Base-by-base conservation (phyloP, 1,140 invertebrate species). In the Pogonomyrmex californicus region DNA sequence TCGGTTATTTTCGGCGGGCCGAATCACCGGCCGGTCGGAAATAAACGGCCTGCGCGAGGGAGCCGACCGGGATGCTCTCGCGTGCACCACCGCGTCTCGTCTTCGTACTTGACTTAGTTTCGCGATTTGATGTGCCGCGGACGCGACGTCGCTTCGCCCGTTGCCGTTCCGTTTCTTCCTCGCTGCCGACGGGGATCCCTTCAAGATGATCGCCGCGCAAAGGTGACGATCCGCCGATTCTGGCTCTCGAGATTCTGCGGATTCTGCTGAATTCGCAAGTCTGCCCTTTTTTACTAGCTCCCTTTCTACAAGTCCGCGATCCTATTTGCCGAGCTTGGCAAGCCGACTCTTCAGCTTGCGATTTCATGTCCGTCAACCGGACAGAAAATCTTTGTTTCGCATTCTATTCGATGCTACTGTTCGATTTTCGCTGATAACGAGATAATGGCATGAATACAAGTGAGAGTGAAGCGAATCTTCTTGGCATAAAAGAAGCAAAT, bases 61-160 rank as follows among this genome's bases (percentile, higher is more conserved):
- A 92, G 56, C 85, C 86, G 41, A 78, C 78, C 88, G 75, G 23
- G 23, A 73, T 78, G 62, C 23, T 23, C 23, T 23, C 23, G 58
- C 78, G 47, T 33, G 78, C 66, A 58, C 23, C 66, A 17, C 6
- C 23, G 47, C 38, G 63, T 33, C 76, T 30, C 71, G 33, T 38
- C 30, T 82, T 91, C 90, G 92, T 92, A 92, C 92, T 93, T 93
- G 91, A 93, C 91, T 93, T 91, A 91, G 88, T 93, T 93, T 92
- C 86, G 88, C 91, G 83, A n/a, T 85, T 91, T 89, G 91, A 91
- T 87, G 87, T 88, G 65, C 91, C 83, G 77, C 60, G 87, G 73
- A 89, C 85, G 63, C 73, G 75, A n/a, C 60, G 41, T 54, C 17
- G 68, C 73, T 87, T 79, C 70, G 66, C 75, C 75, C 23, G 23